Percentiles rank a stretch among this genome's conserved stretches.
phyloP scores from a whole-genome alignment of 2,888 invertebrate species.

The Sicus ferrugineus region DNA sequence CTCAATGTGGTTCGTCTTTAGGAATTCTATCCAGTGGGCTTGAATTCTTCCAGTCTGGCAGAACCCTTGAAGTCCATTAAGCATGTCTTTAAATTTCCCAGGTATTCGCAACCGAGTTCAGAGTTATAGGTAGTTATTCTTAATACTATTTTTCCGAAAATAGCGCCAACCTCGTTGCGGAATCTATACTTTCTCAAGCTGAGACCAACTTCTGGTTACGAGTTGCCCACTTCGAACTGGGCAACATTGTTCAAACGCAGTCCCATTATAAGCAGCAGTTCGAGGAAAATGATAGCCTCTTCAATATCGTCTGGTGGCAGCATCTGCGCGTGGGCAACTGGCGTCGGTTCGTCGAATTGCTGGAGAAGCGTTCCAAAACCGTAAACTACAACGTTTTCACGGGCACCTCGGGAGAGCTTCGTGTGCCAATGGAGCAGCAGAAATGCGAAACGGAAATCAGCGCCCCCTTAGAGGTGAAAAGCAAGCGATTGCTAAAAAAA shows the following conservation, averaged over 20 bases:
- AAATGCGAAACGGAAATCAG: neutral
- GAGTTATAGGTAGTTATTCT: too few species aligned
- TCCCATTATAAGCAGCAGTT: neutral
- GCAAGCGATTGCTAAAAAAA: neutral
- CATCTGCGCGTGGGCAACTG: constrained; percentile 26
- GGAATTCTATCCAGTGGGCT: constrained; percentile 1
- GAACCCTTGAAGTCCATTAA: neutral
- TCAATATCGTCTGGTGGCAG: constrained; percentile 28
- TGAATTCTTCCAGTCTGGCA: neutral
- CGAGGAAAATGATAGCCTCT: neutral
- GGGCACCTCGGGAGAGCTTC: constrained; percentile 26
- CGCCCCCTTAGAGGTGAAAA: constrained; percentile 2
- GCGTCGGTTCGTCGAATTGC: constrained; percentile 15
- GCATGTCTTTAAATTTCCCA: constrained; percentile 7
- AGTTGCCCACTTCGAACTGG: constrained; percentile 21
- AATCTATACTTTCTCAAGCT: neutral
- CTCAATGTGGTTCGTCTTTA: neutral
- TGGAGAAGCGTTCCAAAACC: constrained; percentile 22
- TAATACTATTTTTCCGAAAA: neutral
- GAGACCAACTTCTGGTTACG: constrained; percentile 25
- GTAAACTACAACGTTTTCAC: constrained; percentile 18
- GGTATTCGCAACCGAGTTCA: neutral
- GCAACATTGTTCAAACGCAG: constrained; percentile 9
- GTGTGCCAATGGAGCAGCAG: neutral
- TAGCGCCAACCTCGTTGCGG: neutral